Evolutionary conservation across 2,113 vertebrate genomes (phyloP), one percentile per base, ranked within the genome.

Genomic region (Piprites chloris): DNA sequence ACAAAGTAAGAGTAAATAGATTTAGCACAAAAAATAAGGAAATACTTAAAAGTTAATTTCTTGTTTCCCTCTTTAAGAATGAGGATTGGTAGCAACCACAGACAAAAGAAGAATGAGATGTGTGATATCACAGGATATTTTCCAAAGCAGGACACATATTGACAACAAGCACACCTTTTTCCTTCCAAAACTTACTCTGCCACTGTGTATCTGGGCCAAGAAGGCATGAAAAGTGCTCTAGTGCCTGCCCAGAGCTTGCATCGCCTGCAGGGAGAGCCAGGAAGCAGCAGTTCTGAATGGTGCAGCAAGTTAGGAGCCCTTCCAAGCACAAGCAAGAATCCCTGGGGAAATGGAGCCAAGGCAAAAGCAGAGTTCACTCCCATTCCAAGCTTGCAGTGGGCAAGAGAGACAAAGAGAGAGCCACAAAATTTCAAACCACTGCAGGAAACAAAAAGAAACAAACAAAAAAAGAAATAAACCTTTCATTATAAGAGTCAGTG

Each of bases 71-170:
- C 10, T 5, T n/a, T 9, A 83, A 39, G 33, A 47, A 30, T 30
- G 66, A 49, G 22, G n/a, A 72, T 35, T 1, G 0, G 30, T 35
- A 72, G 18, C 0, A 0, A 24, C 18, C 26, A 47, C n/a, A 37
- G 2, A 35, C 9, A 55, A 39, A 33, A 47, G 22, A 22, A 24
- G 10, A 52, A 66, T 39, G 12, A n/a, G 27, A 6, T 22, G 19
- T n/a, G 35, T 69, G 47, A 27, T 42, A 21, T 47, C 5, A 6
- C 5, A 26, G 27, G 12, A 5, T 4, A 1, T 68, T 86, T 80
- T 24, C 44, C 8, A 33, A 41, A 80, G 14, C 11, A 41, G 5
- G n/a, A 47, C 44, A 35, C 8, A 3, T 32, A 47, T 35, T 14
- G 14, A 52, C 9, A 26, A 47, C 44, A 59, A 27, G 21, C 28